Conservation (phyloP, 2,113 vertebrate genomes). For the Ardeotis arabs region DNA sequence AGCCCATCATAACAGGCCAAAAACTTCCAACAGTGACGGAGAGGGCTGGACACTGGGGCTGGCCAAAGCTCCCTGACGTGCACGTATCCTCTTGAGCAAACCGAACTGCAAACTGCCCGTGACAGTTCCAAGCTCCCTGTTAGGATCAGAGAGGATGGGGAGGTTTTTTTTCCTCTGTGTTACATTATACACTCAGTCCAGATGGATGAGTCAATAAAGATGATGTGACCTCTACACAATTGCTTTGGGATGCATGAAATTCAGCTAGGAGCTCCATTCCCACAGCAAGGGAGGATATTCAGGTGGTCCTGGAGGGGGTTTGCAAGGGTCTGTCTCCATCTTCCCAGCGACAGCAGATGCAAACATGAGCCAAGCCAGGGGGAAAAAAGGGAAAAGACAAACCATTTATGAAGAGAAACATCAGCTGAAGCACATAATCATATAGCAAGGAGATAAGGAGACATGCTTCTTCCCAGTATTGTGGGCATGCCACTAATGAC, state of each 20-base stretch:
- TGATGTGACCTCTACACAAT: neutral
- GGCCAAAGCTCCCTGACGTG: neutral
- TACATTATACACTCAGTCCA: neutral
- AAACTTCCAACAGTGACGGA: neutral
- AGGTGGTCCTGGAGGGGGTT: neutral
- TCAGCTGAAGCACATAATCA: neutral
- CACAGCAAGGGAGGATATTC: neutral
- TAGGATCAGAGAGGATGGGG: neutral
- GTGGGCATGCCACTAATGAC: neutral
- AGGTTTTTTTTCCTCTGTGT: rapidly evolving
- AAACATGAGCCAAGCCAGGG: neutral
- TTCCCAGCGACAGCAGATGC: neutral
- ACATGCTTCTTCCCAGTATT: neutral
- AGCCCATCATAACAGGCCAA: neutral
- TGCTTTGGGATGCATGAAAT: conserved; percentile 53
- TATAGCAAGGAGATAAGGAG: neutral
- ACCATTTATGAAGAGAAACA: neutral
- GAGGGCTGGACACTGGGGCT: neutral
- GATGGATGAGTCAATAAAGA: conserved; percentile 28
- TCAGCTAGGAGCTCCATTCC: conserved; percentile 7
- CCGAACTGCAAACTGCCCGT: neutral
- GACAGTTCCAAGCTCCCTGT: neutral
- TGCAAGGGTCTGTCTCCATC: neutral
- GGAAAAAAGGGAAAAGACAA: neutral
- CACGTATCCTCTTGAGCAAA: neutral